Evolutionary conservation across 2,797 vertebrate species (phyloP), one percentile per base, ranked within the genome.

Genomic region (Thripadectes ignobilis): DNA sequence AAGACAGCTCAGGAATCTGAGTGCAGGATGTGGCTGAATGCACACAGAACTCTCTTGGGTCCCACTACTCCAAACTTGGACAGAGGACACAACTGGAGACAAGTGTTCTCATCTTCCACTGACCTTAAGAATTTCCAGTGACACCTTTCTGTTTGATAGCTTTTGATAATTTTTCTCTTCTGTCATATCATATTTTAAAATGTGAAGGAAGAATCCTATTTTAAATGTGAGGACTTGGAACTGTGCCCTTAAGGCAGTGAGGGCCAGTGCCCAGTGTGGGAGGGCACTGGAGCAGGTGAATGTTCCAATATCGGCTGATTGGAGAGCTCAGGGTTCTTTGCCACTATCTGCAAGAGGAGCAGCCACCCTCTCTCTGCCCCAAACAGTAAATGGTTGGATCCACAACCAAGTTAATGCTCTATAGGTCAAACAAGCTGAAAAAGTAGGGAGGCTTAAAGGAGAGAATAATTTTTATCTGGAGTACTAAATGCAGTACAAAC

Each of bases 11-110:
- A 55, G 51, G 43, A 54, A 18, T 22, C 75, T 5, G 7, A 61
- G 32, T 9, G 16, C 52, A 41, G 30, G 51, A 30, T 15, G 63
- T 45, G 32, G 11, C 14, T 63, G 54, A 63, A 18, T 0, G 1
- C 34, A 32, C 17, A 22, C 0, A 1, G 20, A 77, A 9, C n/a
- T 1, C 0, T 4, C 11, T 7, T 54, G 29, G 14, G 39, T 58
- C 30, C 18, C 16, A 32, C 36, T 10, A 29, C 32, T 24, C 41
- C 39, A 71, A 83, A 49, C 4, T 2, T 3, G 41, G 26, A 5
- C 32, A 79, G n/a, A 54, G 21, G 11, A 30, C 6, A 34, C 10
- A 85, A 61, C 19, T 32, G 21, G 23, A 75, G n/a, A 12, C 2
- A 2, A 39, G 5, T 20, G 23, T 24, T 10, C 9, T 84, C n/a